Base-by-base conservation (phyloP, 2,113 vertebrate genomes). In the Elaphurus davidianus region DNA sequence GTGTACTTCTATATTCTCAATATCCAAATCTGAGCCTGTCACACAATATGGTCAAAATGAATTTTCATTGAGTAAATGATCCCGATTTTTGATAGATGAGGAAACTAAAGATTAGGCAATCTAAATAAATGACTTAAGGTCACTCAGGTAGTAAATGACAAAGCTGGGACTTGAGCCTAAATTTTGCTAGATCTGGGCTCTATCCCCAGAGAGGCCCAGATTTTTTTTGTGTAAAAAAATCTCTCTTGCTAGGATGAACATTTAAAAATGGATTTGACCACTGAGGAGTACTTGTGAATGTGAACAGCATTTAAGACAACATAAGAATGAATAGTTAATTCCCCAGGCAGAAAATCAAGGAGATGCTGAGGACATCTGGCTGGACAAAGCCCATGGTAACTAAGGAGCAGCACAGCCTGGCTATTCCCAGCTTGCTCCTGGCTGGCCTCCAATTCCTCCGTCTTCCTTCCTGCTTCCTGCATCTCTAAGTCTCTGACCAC, bases 251-350 rank as follows among this genome's bases (percentile, higher is more conserved):
- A 59, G 79, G 21, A 40, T n/a, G 36, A 96, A 62, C 52, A 87
- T 95, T 55, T 79, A 25, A 78, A 71, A 79, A 74, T 89, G 62
- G 64, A 15, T 81, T 52, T 93, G 59, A 78, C 50, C 60, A 89
- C 78, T 23, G 60, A 87, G n/a, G 54, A 54, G 16, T 36, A 40
- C 45, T 76, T 76, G 45, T 79, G 91, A 96, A 71, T 83, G 78
- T 81, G 82, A 40, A 95, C n/a, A 81, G 59, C 76, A 64, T 83
- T 67, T 55, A 67, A 93, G 96, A 97, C 71, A 89, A 91, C 55
- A 76, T 91, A 30, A 87, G 78, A 95, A 97, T 90, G 87, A 96
- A 96, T 27, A 86, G 93, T 93, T 89, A 91, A 95, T 97, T 94
- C 86, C 86, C 76, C 40, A 71, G 52, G 96, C 93, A 60, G 59